Base-by-base conservation (phyloP, 2,888 invertebrate species). In the Nowickia ferox region DNA sequence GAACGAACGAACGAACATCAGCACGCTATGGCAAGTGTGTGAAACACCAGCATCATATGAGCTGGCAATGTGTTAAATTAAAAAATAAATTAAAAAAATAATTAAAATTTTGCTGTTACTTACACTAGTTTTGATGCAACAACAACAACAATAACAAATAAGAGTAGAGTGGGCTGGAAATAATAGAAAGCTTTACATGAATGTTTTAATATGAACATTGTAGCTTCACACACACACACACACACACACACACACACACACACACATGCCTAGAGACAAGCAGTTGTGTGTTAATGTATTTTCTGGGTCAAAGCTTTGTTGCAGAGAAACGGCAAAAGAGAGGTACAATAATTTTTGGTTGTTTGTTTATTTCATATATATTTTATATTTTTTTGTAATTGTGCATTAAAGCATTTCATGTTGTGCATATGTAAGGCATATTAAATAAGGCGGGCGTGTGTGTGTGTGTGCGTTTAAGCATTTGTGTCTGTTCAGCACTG, bases 231-330 rank as follows among this genome's bases (percentile, higher is more conserved):
- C 42, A 63, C 63, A 63, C 11, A 19, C 42, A 40, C 17, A 42
- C 40, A 19, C 1, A 15, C 9, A 53, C 15, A 13, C n/a, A 19
- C 9, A 3, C n/a, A 68, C 51, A 75, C 68, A 30, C 19, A 46
- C 11, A 72, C 10, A 59, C 55, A 57, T 55, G 0, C 51, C 74
- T 46, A 57, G 11, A 30, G 9, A 2, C 15, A 10, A 65, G 22
- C 9, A 46, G 22, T 48, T 51, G 48, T 51, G 6, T 17, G 44
- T 48, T 15, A 17, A 61, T 30, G 57, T n/a, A 78, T 69, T 79
- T 87, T 87, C 77, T 84, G 84, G 82, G 84, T 84, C 81, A 84
- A 84, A 84, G 84, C 83, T 84, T 84, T 75, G 46, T 53, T 78
- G 30, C 53, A 61, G 68, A 68, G 68, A 51, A 75, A 76, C 68